Evolutionary conservation across 2,888 invertebrate genomes (phyloP).

Genomic region (Zootermopsis nevadensis): DNA sequence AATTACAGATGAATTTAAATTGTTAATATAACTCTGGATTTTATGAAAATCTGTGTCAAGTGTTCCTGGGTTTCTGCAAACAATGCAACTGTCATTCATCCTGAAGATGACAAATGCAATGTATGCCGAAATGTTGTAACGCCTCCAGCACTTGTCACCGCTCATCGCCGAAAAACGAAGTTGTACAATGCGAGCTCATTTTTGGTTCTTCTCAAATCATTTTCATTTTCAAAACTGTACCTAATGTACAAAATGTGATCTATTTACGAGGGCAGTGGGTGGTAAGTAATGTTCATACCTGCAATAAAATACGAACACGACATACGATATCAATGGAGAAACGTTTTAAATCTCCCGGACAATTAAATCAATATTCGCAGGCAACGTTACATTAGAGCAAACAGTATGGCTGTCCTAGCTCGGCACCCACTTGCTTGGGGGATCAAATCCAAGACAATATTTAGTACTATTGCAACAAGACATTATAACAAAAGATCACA

Average conservation of each 20-base stretch:
- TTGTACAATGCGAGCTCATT: too few relatives aligned
- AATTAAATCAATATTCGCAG: conserved; percentile 39
- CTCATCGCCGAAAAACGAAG: too few relatives aligned
- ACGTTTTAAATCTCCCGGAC: conserved; percentile 45
- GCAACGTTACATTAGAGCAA: conserved; percentile 34
- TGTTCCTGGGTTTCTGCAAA: too few relatives aligned
- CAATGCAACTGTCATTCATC: too few relatives aligned
- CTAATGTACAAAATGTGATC: background rate
- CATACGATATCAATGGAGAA: background rate
- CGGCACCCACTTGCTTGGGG: conserved; percentile 30
- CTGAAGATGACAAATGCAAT: too few relatives aligned
- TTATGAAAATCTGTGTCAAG: too few relatives aligned
- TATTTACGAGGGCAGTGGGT: too few relatives aligned
- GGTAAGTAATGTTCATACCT: background rate
- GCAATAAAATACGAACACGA: background rate
- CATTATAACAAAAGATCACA: conserved; percentile 17
- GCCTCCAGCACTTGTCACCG: too few relatives aligned
- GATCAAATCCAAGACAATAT: conserved; percentile 20
- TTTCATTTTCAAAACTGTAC: background rate
- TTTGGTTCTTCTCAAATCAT: too few relatives aligned
- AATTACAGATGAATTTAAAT: too few relatives aligned
- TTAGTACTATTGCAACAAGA: conserved; percentile 31
- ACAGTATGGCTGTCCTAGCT: conserved; percentile 48
- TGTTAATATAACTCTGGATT: too few relatives aligned
- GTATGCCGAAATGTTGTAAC: too few relatives aligned